Conservation (phyloP, 1,140 invertebrate genomes). For the Drosophila sturtevanti region DNA sequence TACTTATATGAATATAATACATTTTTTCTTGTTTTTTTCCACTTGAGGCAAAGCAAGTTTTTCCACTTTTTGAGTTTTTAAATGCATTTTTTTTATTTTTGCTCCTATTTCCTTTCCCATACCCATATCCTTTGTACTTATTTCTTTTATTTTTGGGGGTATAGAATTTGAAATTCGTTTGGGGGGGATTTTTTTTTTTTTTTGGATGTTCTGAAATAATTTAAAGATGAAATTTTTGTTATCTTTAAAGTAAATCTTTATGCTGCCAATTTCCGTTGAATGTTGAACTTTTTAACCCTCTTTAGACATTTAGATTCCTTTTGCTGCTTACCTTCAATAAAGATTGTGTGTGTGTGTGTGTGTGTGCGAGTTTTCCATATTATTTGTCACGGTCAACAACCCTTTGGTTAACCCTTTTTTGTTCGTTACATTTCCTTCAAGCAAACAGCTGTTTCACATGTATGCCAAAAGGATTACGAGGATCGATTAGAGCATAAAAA, state of each 20-base stretch:
- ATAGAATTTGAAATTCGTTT: background rate
- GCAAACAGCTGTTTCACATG: constrained; percentile 57
- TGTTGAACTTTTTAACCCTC: background rate
- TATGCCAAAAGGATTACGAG: constrained; percentile 26
- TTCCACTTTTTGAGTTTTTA: constrained; percentile 61
- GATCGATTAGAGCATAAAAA: constrained; percentile 44
- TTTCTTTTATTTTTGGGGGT: background rate
- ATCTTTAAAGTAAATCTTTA: background rate
- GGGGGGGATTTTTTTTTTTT: too few relatives aligned
- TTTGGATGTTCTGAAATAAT: too few relatives aligned
- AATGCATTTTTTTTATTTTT: constrained; percentile 37
- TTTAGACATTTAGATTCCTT: background rate
- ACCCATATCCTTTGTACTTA: too few relatives aligned
- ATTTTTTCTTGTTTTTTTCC: constrained; percentile 31
- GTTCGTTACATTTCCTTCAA: background rate
- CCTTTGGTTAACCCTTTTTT: constrained; percentile 47
- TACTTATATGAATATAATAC: constrained; percentile 50
- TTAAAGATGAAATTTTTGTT: background rate
- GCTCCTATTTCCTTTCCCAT: constrained; percentile 1
- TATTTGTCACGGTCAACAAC: constrained; percentile 36
- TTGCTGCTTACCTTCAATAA: background rate
- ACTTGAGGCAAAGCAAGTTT: constrained; percentile 60
- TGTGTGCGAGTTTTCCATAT: background rate
- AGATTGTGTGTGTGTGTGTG: too few relatives aligned
- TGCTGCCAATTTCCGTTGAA: constrained; percentile 28